Evolutionary conservation across 2,797 vertebrate genomes (phyloP).

Genomic region (Pangasius sanitwongsei): DNA sequence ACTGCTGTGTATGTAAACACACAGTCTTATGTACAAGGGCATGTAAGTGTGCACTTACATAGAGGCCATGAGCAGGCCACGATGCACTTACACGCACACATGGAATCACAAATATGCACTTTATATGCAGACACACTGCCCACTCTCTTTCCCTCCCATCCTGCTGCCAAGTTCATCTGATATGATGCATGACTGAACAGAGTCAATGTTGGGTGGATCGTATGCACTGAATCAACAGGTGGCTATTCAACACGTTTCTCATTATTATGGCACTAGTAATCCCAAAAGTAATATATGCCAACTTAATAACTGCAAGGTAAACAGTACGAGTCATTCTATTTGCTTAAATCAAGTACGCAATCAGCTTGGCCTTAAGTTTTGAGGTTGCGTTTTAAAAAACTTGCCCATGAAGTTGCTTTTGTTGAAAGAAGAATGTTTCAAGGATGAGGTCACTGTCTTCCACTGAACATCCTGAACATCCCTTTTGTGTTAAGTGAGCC

Average conservation of each 20-base stretch:
- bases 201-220: conserved; percentile 64
- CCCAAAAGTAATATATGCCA: conserved; percentile 37
- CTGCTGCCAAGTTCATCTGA: conserved; percentile 56
- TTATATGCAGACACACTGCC: conserved; percentile 58
- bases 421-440: conserved; percentile 51
- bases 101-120: conserved; percentile 30
- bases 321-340: conserved; percentile 24
- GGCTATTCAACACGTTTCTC: conserved; percentile 63
- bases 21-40: background rate
- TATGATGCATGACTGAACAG: conserved; percentile 59
- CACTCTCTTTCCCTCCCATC: conserved; percentile 43
- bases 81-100: background rate
- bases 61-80: background rate
- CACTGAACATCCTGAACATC: conserved; percentile 74
- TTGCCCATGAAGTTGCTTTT: conserved; percentile 30
- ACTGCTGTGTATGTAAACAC: conserved; percentile 28
- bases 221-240: conserved; percentile 76
- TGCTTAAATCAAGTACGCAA: conserved; percentile 13
- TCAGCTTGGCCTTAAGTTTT: background rate
- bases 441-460: conserved; percentile 74
- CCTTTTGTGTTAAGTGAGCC: conserved; percentile 56
- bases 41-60: conserved; percentile 2
- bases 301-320: conserved; percentile 25
- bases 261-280: conserved; percentile 42
- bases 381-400: conserved; percentile 20